phyloP scores from a whole-genome alignment of 2,113 vertebrate species.

The Mobula birostris region DNA sequence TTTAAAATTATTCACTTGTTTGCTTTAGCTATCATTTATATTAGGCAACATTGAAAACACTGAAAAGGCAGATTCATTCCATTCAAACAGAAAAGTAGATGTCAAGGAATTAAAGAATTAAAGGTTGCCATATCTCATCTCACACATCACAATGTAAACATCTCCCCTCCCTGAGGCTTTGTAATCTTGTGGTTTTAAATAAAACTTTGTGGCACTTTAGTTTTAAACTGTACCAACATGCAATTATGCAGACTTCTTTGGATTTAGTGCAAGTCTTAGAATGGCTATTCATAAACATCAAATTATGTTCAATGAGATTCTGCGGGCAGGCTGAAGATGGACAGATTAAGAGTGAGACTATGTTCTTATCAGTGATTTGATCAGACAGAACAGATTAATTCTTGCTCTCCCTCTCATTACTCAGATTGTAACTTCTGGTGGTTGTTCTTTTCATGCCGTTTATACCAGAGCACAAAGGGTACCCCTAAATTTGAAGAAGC shows the following conservation, averaged over 20 bases:
- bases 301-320: constrained; percentile 10
- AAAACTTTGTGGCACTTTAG: not conserved
- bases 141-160: not conserved
- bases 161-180: not conserved
- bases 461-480: not conserved
- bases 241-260: not conserved
- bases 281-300: constrained; percentile 13
- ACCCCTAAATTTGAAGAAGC: not conserved
- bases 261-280: not conserved
- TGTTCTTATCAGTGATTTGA: constrained; percentile 31
- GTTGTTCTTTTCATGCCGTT: not conserved
- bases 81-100: not conserved
- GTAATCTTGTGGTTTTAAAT: not conserved
- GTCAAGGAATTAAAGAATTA: not conserved
- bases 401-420: not conserved
- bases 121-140: not conserved
- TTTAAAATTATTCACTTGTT: not conserved
- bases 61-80: not conserved
- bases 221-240: not conserved
- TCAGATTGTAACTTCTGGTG: not conserved
- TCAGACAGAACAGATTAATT: constrained; percentile 19
- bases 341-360: constrained; percentile 30
- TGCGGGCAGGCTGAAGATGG: not conserved
- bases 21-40: not conserved
- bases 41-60: not conserved